phyloP scores from a whole-genome alignment of 2,797 vertebrate species.

The Falco naumanni region DNA sequence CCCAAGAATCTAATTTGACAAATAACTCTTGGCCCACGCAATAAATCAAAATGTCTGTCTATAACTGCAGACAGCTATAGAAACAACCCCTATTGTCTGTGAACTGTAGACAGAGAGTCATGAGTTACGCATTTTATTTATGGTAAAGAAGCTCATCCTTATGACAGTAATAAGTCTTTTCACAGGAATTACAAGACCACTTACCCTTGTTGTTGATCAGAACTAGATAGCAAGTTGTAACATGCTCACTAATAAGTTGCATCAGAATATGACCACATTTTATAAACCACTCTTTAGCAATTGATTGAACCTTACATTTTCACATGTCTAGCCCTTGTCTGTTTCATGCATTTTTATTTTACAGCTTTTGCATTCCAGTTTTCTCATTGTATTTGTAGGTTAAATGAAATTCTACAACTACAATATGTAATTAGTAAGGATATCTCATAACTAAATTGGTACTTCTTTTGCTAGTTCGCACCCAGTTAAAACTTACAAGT shows the following conservation, averaged over 20 bases:
- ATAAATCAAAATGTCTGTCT: background rate
- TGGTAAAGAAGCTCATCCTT: background rate
- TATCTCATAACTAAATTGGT: background rate
- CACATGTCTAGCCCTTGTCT: background rate
- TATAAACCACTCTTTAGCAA: background rate
- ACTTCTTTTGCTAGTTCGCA: background rate
- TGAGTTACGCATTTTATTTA: background rate
- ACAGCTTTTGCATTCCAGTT: background rate
- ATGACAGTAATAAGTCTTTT: background rate
- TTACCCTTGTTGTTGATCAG: background rate
- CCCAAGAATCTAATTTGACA: background rate
- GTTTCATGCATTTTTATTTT: background rate
- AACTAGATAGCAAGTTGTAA: background rate
- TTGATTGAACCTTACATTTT: background rate
- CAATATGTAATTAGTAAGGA: background rate
- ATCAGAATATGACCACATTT: background rate
- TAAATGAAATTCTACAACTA: background rate
- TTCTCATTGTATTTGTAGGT: background rate
- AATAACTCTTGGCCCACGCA: background rate
- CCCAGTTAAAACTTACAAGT: background rate
- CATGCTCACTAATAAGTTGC: background rate
- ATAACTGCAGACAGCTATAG: background rate
- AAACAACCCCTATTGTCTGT: background rate
- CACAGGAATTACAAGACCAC: background rate
- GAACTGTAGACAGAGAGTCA: background rate